These are phyloP conservation scores for Rhea americana DNA, from an alignment of 2,113 vertebrate genomes.

Conservation along the genomic window DNA sequence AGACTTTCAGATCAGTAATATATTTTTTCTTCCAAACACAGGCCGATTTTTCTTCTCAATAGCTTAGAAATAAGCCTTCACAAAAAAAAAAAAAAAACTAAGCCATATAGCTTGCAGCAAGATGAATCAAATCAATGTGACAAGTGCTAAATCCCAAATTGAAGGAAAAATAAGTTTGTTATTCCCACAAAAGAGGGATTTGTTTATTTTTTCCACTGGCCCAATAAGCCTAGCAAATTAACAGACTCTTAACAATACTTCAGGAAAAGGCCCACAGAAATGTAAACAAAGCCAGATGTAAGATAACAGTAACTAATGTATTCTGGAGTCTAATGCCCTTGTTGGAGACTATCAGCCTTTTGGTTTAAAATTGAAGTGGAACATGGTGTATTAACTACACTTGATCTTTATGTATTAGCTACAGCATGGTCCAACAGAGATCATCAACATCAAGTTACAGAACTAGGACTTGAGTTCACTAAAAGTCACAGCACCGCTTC, in stretches of 20 bases:
- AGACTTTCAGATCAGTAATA: neutral
- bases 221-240: neutral
- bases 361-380: conserved; percentile 36
- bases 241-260: neutral
- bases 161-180: neutral
- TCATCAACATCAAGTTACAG: neutral
- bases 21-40: neutral
- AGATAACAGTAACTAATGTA: neutral
- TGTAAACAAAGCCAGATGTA: neutral
- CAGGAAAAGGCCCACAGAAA: neutral
- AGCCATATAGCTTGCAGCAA: neutral
- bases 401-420: neutral
- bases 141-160: neutral
- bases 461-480: conserved; percentile 10
- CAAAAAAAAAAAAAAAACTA: neutral
- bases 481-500: conserved; percentile 33
- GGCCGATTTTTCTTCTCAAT: neutral
- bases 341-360: conserved; percentile 21
- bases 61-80: neutral
- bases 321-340: conserved; percentile 25
- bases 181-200: neutral
- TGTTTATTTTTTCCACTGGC: neutral
- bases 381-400: neutral
- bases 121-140: neutral
- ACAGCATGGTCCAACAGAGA: conserved; percentile 3